Percentiles rank a stretch among this genome's conserved stretches.
These are phyloP conservation scores for Corvus cornix DNA, from an alignment of 2,113 vertebrate genomes.

Conservation along the genomic window DNA sequence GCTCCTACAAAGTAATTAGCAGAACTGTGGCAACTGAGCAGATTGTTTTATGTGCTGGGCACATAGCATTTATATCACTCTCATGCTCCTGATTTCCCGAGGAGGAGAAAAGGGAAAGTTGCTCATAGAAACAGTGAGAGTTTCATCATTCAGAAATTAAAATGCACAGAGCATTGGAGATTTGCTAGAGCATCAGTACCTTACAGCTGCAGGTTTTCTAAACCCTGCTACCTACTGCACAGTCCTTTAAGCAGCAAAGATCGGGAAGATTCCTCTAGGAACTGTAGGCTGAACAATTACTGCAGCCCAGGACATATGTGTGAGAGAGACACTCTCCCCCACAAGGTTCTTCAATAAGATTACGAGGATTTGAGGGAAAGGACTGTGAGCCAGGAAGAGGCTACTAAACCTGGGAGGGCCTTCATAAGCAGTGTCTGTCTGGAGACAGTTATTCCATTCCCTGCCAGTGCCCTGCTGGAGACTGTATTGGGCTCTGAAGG, in stretches of 20 bases:
- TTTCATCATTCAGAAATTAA: background rate
- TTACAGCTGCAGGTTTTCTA: background rate
- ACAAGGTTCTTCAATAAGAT: background rate
- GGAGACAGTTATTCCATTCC: background rate
- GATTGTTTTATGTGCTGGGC: constrained; percentile 27
- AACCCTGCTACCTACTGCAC: background rate
- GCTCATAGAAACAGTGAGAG: background rate
- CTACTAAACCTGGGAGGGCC: background rate
- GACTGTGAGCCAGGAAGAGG: background rate
- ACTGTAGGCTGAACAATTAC: background rate
- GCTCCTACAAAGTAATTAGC: constrained; percentile 53
- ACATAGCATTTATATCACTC: background rate
- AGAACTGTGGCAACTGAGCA: constrained; percentile 36
- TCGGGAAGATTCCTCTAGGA: background rate
- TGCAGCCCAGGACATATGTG: background rate
- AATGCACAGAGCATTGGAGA: background rate
- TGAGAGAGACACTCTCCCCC: background rate
- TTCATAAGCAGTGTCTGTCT: background rate
- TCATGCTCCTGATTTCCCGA: background rate
- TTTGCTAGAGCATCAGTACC: background rate
- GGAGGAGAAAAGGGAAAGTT: constrained; percentile 6
- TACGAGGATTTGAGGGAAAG: background rate
- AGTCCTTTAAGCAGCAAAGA: background rate
- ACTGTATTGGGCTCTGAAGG: background rate
- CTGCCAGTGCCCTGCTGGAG: background rate